Evolutionary conservation across 2,113 vertebrate species (phyloP).

Genomic region (Peromyscus leucopus): DNA sequence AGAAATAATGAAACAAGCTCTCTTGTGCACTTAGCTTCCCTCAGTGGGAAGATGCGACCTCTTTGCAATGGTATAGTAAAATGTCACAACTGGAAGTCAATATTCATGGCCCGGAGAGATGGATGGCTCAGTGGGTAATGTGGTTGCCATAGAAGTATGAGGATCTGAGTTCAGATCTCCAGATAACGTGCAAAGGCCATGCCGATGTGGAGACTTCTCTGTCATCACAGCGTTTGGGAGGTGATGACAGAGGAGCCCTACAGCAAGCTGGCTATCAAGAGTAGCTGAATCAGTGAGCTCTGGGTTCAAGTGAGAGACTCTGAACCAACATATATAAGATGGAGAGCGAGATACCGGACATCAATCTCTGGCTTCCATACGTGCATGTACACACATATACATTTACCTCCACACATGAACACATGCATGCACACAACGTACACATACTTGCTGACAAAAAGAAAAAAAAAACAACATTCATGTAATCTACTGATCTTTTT

Average conservation of each 20-base stretch:
- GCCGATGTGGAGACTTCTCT: neutral
- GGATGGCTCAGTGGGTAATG: neutral
- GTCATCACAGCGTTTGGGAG: neutral
- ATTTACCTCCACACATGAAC: neutral
- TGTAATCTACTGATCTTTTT: neutral
- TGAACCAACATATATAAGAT: neutral
- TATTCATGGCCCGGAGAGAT: neutral
- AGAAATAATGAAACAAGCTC: neutral
- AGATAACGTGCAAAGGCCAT: neutral
- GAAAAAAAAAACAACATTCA: neutral
- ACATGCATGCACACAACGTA: neutral
- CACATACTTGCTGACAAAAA: neutral
- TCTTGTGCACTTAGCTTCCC: neutral
- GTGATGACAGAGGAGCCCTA: neutral
- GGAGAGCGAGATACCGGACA: neutral
- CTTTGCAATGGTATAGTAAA: neutral
- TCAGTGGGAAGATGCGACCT: neutral
- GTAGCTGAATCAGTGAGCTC: neutral
- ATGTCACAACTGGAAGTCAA: neutral
- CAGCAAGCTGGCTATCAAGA: neutral
- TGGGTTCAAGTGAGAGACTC: neutral
- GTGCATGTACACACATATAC: neutral
- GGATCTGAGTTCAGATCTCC: neutral
- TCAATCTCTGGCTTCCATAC: neutral
- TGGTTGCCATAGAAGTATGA: neutral